Conservation (phyloP, 2,888 invertebrate species). For the Abrostola triplasia region DNA sequence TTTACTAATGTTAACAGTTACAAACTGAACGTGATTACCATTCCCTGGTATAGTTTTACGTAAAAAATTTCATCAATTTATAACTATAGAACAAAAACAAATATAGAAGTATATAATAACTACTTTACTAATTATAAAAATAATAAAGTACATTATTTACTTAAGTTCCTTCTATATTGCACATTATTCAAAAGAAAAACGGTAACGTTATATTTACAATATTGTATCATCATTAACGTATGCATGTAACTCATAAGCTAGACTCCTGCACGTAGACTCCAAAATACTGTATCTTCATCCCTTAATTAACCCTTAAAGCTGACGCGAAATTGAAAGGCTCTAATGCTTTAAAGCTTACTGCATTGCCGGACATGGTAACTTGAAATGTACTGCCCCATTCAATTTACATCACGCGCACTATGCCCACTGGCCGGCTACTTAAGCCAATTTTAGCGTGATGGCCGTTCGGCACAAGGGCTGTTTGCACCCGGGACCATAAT, state of each 20-base stretch:
- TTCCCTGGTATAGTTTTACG: too few relatives aligned
- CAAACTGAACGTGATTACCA: too few relatives aligned
- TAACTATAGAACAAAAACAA: too few relatives aligned
- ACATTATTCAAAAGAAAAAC: too few relatives aligned
- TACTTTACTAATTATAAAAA: too few relatives aligned
- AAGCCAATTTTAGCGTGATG: constrained; percentile 14
- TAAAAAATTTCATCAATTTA: too few relatives aligned
- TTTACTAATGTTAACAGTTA: too few relatives aligned
- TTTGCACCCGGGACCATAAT: constrained; percentile 15
- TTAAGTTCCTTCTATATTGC: too few relatives aligned
- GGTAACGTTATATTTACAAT: too few relatives aligned
- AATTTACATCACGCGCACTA: constrained; percentile 20
- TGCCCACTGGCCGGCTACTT: background rate
- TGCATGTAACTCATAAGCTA: background rate
- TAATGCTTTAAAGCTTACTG: background rate
- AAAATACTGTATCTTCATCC: constrained; percentile 1
- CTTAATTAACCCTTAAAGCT: constrained; percentile 1
- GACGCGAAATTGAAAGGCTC: constrained; percentile 4
- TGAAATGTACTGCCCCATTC: constrained; percentile 3
- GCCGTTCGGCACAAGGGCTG: background rate
- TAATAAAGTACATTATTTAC: too few relatives aligned
- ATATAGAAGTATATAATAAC: too few relatives aligned
- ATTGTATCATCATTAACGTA: too few relatives aligned
- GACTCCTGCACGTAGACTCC: background rate
- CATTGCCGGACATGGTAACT: background rate